Conservation (phyloP, 2,888 invertebrate species). For the Meganola albula region DNA sequence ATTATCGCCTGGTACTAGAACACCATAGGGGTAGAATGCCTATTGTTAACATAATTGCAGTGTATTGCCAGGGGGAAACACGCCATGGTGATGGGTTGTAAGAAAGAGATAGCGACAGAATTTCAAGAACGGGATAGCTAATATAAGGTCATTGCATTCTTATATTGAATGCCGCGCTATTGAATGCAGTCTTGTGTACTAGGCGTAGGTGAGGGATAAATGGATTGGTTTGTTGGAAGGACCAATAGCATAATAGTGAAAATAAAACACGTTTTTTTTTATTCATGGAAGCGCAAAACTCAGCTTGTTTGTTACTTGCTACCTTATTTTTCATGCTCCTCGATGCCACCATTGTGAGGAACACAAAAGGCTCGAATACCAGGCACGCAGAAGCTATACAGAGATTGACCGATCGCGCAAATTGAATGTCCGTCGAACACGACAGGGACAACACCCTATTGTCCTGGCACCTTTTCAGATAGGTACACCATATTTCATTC, state of each 20-base stretch:
- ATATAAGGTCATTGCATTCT: too few relatives aligned
- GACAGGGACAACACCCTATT: constrained; percentile 53
- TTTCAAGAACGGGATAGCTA: too few relatives aligned
- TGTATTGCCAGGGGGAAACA: constrained; percentile 10
- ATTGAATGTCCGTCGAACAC: constrained; percentile 67
- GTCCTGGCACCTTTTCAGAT: constrained; percentile 53
- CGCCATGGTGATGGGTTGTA: constrained; percentile 8
- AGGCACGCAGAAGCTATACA: constrained; percentile 52
- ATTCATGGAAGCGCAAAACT: constrained; percentile 23
- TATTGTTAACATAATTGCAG: constrained; percentile 34
- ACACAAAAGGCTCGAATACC: constrained; percentile 55
- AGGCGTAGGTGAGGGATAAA: too few relatives aligned
- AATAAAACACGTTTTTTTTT: too few relatives aligned
- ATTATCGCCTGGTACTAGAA: constrained; percentile 54
- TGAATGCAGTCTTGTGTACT: too few relatives aligned
- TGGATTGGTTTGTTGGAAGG: too few relatives aligned
- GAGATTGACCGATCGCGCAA: constrained; percentile 70
- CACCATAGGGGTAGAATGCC: constrained; percentile 54
- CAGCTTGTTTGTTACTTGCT: constrained; percentile 32
- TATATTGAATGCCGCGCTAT: too few relatives aligned
- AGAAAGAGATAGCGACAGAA: constrained; percentile 14
- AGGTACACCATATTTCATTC: constrained; percentile 57
- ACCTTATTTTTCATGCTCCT: constrained; percentile 54
- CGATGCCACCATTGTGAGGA: constrained; percentile 50
- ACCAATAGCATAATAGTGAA: too few relatives aligned